These are phyloP conservation scores for Brachionus manjavacas DNA, from an alignment of 1,140 invertebrate species.

Conservation along the genomic window DNA sequence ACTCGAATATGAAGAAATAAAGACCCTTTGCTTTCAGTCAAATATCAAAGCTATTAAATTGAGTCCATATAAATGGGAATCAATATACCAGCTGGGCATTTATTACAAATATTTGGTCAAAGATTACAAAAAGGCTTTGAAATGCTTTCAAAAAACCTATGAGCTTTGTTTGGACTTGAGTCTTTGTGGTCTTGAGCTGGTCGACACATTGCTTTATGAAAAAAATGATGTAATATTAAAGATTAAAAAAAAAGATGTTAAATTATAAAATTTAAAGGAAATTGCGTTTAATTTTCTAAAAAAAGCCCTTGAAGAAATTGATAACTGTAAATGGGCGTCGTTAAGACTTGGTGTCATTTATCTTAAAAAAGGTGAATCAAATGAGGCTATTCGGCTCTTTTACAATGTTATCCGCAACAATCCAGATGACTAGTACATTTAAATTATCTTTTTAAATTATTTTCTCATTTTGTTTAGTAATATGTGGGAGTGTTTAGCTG, in stretches of 20 bases:
- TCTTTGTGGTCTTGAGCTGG: constrained; percentile 27
- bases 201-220: constrained; percentile 22
- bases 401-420: constrained; percentile 41
- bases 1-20: constrained; percentile 37
- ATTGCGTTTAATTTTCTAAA: constrained; percentile 36
- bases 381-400: constrained; percentile 35
- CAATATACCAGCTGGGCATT: constrained; percentile 23
- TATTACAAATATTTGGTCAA: constrained; percentile 40
- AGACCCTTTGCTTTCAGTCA: constrained; percentile 8
- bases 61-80: constrained; percentile 33
- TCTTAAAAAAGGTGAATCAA: constrained; percentile 29
- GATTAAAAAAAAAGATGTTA: background rate
- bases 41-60: constrained; percentile 38
- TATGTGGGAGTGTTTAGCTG: constrained; percentile 42
- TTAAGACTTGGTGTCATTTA: constrained; percentile 41
- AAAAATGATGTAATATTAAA: constrained; percentile 33
- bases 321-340: constrained; percentile 38
- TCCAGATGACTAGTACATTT: constrained; percentile 26
- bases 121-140: constrained; percentile 32
- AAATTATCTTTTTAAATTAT: background rate
- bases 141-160: constrained; percentile 42
- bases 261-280: constrained; percentile 9
- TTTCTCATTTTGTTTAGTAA: background rate
- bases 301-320: constrained; percentile 24
- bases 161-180: constrained; percentile 25